Evolutionary conservation across 2,888 invertebrate species (phyloP).

Genomic region (Eupithecia exiguata): DNA sequence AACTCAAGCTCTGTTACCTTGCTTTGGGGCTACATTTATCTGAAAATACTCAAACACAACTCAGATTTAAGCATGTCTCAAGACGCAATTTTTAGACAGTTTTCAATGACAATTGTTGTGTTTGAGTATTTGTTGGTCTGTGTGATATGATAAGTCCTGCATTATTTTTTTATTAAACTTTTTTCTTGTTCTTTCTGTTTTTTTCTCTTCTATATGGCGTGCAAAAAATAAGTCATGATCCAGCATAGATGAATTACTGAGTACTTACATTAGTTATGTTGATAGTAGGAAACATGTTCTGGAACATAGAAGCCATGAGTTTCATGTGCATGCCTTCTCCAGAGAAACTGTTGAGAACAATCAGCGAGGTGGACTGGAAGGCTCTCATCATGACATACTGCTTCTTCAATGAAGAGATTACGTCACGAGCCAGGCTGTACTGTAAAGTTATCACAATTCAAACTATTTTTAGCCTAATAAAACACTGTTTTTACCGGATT

Average conservation of each 20-base stretch:
- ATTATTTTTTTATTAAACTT: too few species aligned
- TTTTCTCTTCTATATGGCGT: too few species aligned
- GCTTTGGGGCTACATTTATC: too few species aligned
- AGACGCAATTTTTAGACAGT: too few species aligned
- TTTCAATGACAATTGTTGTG: too few species aligned
- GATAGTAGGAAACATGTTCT: slow-evolving; percentile 99
- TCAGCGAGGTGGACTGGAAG: slow-evolving; percentile 94
- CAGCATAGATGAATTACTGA: slow-evolving; percentile 33
- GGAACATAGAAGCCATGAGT: slow-evolving; percentile 97
- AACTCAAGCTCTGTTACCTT: too few species aligned
- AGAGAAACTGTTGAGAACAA: slow-evolving; percentile 95
- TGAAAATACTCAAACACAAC: too few species aligned
- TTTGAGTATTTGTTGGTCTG: too few species aligned
- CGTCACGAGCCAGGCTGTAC: slow-evolving; percentile 93
- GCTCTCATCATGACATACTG: slow-evolving; percentile 92
- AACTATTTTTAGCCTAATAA: not conserved
- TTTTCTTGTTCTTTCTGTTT: too few species aligned
- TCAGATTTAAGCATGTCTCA: too few species aligned
- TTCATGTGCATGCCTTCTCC: slow-evolving; percentile 95
- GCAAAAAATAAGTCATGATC: not conserved
- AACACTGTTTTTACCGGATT: too few species aligned
- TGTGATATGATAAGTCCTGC: too few species aligned
- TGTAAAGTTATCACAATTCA: slow-evolving; percentile 42
- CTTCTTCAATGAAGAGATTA: slow-evolving; percentile 92
- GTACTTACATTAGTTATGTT: slow-evolving; percentile 92